These are phyloP conservation scores for Cottoperca gobio DNA, from an alignment of 2,797 vertebrate species.

Conservation along the genomic window DNA sequence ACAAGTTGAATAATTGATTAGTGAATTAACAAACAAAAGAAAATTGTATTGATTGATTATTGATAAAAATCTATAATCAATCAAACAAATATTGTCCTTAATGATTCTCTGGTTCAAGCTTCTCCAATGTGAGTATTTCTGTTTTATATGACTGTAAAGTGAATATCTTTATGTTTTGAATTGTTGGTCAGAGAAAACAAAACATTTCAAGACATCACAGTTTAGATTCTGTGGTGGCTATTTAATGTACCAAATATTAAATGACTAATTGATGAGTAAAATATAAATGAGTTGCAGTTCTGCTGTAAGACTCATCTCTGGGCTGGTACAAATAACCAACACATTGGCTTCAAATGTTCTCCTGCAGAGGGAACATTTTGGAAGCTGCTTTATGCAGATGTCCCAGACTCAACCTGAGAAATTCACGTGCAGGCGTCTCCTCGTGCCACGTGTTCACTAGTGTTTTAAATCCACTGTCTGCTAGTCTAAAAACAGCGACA, in stretches of 20 bases:
- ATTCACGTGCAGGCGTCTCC: not conserved
- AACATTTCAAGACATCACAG: not conserved
- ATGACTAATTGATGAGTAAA: not conserved
- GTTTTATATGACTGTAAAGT: not conserved
- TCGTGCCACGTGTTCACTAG: accelerated
- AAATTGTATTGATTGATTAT: too few species aligned
- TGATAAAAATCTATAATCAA: too few species aligned
- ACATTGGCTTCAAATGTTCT: not conserved
- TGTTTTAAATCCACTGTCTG: not conserved
- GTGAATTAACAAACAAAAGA: not conserved
- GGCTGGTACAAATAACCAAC: not conserved
- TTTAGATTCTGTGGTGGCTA: not conserved
- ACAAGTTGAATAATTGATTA: not conserved
- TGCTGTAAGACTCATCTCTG: not conserved
- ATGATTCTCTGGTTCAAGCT: not conserved
- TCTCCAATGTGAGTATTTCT: not conserved
- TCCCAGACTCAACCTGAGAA: not conserved
- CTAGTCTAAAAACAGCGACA: not conserved
- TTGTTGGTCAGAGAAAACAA: not conserved
- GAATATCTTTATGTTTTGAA: not conserved
- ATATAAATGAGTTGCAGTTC: not conserved
- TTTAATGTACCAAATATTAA: too few species aligned
- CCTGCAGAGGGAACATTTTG: not conserved
- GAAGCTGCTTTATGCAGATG: not conserved
- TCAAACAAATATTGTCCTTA: too few species aligned